Conservation (phyloP, 2,113 vertebrate species). For the Limanda limanda region DNA sequence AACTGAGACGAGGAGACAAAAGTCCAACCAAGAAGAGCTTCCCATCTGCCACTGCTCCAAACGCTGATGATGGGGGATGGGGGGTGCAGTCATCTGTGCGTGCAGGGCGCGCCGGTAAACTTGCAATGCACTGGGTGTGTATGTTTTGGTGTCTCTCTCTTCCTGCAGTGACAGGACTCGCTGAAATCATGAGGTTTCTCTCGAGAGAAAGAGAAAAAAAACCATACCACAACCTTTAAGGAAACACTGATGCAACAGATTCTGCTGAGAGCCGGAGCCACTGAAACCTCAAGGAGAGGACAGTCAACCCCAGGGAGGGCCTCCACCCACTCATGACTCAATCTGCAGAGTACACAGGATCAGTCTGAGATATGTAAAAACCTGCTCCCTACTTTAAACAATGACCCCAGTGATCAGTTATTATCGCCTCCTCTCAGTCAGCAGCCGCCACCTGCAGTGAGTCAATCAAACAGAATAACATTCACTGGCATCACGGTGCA, state of each 20-base stretch:
- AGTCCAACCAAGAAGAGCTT: conserved; percentile 27
- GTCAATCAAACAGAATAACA: conserved; percentile 1
- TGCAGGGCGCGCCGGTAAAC: conserved; percentile 19
- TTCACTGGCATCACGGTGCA: neutral
- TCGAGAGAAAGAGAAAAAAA: neutral
- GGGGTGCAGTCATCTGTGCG: conserved; percentile 7
- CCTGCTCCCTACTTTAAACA: too few relatives aligned
- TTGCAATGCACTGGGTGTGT: conserved; percentile 27
- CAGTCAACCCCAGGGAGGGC: neutral
- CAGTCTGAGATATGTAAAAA: neutral
- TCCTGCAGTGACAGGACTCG: conserved; percentile 22
- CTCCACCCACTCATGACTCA: neutral
- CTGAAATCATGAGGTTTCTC: conserved; percentile 14
- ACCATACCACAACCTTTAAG: conserved; percentile 13
- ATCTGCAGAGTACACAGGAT: neutral
- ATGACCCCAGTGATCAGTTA: neutral
- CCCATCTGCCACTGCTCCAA: conserved; percentile 47
- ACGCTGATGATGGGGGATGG: conserved; percentile 3
- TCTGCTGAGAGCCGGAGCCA: conserved; percentile 35
- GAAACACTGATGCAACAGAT: conserved; percentile 45
- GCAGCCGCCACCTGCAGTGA: neutral
- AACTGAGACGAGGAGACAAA: neutral
- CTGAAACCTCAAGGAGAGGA: conserved; percentile 20
- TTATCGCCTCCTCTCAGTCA: neutral
- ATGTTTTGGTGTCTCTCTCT: conserved; percentile 34